Base-by-base conservation (phyloP, 2,888 invertebrate genomes). In the Synanthedon myopaeformis region DNA sequence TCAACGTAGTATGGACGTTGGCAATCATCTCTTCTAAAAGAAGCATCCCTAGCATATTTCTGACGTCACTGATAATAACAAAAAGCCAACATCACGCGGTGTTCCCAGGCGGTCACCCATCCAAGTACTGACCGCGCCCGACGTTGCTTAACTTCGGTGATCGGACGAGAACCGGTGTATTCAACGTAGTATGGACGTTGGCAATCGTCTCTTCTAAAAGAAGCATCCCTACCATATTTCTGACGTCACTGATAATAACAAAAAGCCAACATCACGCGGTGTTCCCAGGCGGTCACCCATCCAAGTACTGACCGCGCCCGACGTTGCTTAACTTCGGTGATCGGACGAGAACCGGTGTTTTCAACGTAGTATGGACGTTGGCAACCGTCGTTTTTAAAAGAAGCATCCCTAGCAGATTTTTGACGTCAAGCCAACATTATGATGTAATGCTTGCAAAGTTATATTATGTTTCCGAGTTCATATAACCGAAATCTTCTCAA, bases 281-380 rank as follows among this genome's bases (percentile, higher is more conserved):
- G 42, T 11, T 12, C n/a, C 45, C 12, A 45, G 45, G 45, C 45
- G 45, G 14, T n/a, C 45, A 12, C 45, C 45, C 45, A 45, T 45
- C 45, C 45, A 45, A 13, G n/a, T 13, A 45, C 45, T n/a, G 45
- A 35, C 35, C 35, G 35, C 35, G 35, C 35, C 35, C 35, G 35
- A 35, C 45, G 14, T 45, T 45, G 14, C 69, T 66, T 62, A 64
- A 65, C 63, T 64, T 61, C 60, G 62, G 61, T 62, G 65, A 65
- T 64, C 65, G 60, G 63, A 65, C 61, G 63, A 65, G 61, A 65
- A 62, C 61, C 71, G 71, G 67, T 71, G 69, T 67, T 54, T 70
- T 70, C 69, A 70, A 67, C 68, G 63, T 71, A 65, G 69, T 70
- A 69, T 71, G 68, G 66, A 66, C 69, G 66, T 69, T 68, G 69